Evolutionary conservation across 2,888 invertebrate species (phyloP).

Genomic region (Diplolepis rosae): DNA sequence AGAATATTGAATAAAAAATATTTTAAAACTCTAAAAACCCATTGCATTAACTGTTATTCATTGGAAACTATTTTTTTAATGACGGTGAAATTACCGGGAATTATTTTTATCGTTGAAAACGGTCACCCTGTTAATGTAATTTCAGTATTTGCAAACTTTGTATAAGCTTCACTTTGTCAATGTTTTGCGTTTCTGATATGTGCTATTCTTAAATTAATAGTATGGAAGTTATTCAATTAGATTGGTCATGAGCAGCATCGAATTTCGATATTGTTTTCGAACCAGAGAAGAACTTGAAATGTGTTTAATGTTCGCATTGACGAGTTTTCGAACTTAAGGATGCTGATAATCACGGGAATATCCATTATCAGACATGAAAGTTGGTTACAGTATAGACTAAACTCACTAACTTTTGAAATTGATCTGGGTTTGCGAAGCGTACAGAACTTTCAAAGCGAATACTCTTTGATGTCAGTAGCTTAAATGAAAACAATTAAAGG

Average conservation of each 20-base stretch:
- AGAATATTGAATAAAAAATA: too few species aligned
- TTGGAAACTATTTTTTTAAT: too few species aligned
- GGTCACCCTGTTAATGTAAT: too few species aligned
- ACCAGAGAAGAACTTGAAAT: not conserved
- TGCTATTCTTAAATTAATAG: too few species aligned
- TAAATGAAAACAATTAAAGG: conserved; percentile 15
- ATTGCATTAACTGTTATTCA: too few species aligned
- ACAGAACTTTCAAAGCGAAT: not conserved
- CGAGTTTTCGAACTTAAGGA: conserved; percentile 18
- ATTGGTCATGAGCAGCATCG: not conserved
- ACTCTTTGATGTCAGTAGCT: conserved; percentile 11
- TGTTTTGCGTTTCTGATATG: too few species aligned
- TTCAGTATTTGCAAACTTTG: too few species aligned
- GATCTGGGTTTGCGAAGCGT: conserved; percentile 12
- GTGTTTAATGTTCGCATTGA: not conserved
- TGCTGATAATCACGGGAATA: conserved; percentile 19
- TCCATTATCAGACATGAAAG: conserved; percentile 26
- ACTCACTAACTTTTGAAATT: conserved; percentile 30
- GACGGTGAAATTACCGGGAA: too few species aligned
- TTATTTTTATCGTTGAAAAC: too few species aligned
- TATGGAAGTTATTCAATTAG: too few species aligned
- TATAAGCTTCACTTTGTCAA: too few species aligned
- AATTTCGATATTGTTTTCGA: conserved; percentile 4
- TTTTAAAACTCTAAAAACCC: too few species aligned
- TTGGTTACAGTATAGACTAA: conserved; percentile 21